Conservation (phyloP, 2,797 vertebrate species). For the Heliangelus exortis region DNA sequence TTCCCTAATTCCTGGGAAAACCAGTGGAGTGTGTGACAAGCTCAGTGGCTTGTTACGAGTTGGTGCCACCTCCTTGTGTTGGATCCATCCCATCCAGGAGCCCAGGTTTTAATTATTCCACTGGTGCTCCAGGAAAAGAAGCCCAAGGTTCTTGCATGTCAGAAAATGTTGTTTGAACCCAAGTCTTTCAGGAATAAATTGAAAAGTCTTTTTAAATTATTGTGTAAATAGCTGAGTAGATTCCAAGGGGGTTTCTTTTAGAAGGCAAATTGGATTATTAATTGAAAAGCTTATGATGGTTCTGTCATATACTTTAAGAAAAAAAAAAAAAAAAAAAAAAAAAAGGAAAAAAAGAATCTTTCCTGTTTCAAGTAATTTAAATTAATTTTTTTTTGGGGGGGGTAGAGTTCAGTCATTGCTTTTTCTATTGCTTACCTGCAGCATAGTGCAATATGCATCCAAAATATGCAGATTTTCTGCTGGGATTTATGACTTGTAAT, state of each 20-base stretch:
- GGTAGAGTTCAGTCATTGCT: neutral
- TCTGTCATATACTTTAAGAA: neutral
- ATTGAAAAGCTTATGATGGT: slow-evolving; percentile 16
- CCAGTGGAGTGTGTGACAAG: rapidly evolving
- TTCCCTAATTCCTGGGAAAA: neutral
- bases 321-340: neutral
- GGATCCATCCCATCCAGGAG: neutral
- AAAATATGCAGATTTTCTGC: neutral
- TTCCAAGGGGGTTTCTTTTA: slow-evolving; percentile 23
- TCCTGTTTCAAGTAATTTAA: neutral
- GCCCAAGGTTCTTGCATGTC: neutral
- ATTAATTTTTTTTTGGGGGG: neutral
- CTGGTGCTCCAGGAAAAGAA: neutral
- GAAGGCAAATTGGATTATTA: slow-evolving; percentile 43
- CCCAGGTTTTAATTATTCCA: neutral
- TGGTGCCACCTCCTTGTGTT: neutral
- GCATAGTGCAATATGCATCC: neutral
- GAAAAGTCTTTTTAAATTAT: neutral
- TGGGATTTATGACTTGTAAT: neutral
- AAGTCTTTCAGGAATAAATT: slow-evolving; percentile 17
- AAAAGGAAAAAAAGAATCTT: neutral
- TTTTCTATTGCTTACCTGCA: neutral
- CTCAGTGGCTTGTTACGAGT: neutral
- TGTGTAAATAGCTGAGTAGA: neutral
- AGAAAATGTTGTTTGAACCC: neutral